Conservation (phyloP, 2,888 invertebrate genomes). For the Eristalis intricaria region DNA sequence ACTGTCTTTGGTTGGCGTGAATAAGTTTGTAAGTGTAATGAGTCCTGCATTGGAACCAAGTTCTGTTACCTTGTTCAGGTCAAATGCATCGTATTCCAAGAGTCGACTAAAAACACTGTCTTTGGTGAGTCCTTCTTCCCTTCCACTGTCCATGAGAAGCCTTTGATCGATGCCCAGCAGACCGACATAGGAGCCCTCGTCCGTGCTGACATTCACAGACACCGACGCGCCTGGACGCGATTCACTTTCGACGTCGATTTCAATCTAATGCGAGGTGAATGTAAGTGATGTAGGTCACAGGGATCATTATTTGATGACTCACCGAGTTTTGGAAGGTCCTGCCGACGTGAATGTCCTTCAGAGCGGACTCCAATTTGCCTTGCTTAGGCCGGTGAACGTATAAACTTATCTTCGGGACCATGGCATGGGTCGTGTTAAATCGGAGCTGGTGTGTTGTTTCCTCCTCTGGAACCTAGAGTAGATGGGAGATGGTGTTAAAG, state of each 20-base stretch:
- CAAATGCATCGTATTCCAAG: constrained; percentile 12
- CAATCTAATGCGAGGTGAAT: constrained; percentile 25
- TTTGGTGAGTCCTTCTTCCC: constrained; percentile 81
- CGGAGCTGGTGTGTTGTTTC: neutral
- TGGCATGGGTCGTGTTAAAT: constrained; percentile 16
- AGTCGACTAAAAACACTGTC: constrained; percentile 21
- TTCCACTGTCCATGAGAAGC: constrained; percentile 85
- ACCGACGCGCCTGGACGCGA: constrained; percentile 88
- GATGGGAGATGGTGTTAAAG: neutral
- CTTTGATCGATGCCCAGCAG: constrained; percentile 92
- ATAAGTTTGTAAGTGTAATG: constrained; percentile 78
- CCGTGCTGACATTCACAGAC: constrained; percentile 88
- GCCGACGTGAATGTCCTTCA: constrained; percentile 33
- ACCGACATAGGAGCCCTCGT: constrained; percentile 91
- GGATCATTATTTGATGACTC: neutral
- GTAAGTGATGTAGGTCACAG: neutral
- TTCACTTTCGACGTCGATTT: constrained; percentile 80
- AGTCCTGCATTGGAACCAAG: constrained; percentile 64
- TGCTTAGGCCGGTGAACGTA: constrained; percentile 23
- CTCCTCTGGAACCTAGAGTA: constrained; percentile 59
- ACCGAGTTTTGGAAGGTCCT: constrained; percentile 41
- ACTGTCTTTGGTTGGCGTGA: neutral
- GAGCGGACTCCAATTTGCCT: neutral
- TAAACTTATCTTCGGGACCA: constrained; percentile 54
- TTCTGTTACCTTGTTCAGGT: constrained; percentile 81